Percentiles rank a stretch among this genome's conserved stretches.
Conservation (phyloP, 2,113 vertebrate genomes). For the Corythornis vintsioides region DNA sequence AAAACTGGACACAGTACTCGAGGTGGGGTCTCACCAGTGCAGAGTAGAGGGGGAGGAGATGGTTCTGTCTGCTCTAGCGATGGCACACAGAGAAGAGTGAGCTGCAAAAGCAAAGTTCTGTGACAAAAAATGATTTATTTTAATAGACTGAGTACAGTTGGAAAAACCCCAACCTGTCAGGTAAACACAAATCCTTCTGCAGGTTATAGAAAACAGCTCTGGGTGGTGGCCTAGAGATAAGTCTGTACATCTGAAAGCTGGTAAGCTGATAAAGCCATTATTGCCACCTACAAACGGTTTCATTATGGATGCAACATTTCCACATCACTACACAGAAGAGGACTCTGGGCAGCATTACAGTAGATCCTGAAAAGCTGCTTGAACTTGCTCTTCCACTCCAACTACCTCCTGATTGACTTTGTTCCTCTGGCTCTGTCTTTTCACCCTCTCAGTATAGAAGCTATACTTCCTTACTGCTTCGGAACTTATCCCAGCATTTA, state of each 20-base stretch:
- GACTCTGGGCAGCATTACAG: background rate
- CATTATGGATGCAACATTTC: background rate
- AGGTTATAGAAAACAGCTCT: background rate
- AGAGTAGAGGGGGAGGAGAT: too few species aligned
- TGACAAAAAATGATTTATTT: background rate
- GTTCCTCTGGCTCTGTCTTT: background rate
- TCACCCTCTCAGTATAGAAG: background rate
- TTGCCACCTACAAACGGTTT: background rate
- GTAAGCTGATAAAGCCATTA: background rate
- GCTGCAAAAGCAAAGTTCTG: background rate
- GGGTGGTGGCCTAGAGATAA: background rate
- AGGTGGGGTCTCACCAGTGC: too few species aligned
- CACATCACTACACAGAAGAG: background rate
- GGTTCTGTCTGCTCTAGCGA: too few species aligned
- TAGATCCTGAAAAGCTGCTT: background rate
- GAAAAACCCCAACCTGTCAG: background rate
- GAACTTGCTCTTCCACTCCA: background rate
- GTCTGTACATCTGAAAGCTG: background rate
- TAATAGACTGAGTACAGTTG: background rate
- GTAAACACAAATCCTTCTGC: background rate
- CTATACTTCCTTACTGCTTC: background rate
- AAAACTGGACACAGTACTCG: too few species aligned
- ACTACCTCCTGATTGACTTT: background rate
- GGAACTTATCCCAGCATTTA: background rate
- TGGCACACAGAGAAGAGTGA: background rate